A percentile compares a stretch with the other conserved stretches of the same genome.
Conservation (phyloP, 2,888 invertebrate species). For the Drosophila robusta region DNA sequence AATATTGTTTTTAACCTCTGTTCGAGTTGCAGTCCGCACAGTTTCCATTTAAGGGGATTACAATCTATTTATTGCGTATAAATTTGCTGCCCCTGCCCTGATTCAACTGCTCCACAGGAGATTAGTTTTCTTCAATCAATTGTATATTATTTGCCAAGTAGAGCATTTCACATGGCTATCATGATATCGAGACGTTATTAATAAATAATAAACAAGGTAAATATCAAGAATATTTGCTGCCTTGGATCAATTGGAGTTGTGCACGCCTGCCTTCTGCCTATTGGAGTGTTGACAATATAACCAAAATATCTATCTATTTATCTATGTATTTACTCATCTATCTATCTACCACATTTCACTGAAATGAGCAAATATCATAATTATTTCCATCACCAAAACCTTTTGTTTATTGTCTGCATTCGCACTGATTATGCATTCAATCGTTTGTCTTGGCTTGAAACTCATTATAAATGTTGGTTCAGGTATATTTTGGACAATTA, state of each 20-base stretch:
- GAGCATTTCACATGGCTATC: slow-evolving; percentile 21
- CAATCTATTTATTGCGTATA: slow-evolving; percentile 28
- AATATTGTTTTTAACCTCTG: background rate
- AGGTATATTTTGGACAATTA: slow-evolving; percentile 12
- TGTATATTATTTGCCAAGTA: slow-evolving; percentile 32
- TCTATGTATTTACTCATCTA: background rate
- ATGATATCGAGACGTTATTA: slow-evolving; percentile 35
- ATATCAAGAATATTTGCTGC: slow-evolving; percentile 19
- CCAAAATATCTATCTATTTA: background rate
- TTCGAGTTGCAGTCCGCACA: background rate
- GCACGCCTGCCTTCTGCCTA: slow-evolving; percentile 1
- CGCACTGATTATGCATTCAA: slow-evolving; percentile 20
- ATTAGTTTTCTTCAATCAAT: slow-evolving; percentile 35
- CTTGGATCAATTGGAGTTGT: slow-evolving; percentile 16
- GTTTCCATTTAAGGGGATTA: background rate
- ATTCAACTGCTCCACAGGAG: background rate
- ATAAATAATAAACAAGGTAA: slow-evolving; percentile 51
- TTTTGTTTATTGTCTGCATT: slow-evolving; percentile 34
- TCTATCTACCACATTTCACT: slow-evolving; percentile 5
- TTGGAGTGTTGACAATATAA: slow-evolving; percentile 13
- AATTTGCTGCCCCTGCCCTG: slow-evolving; percentile 13
- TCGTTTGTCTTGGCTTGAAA: slow-evolving; percentile 16
- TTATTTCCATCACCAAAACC: slow-evolving; percentile 36
- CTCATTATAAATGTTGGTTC: slow-evolving; percentile 38
- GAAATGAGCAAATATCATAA: slow-evolving; percentile 47